Percentiles rank a stretch among this genome's conserved stretches.
Conservation (phyloP, 2,113 vertebrate species). For the Sander lucioperca region DNA sequence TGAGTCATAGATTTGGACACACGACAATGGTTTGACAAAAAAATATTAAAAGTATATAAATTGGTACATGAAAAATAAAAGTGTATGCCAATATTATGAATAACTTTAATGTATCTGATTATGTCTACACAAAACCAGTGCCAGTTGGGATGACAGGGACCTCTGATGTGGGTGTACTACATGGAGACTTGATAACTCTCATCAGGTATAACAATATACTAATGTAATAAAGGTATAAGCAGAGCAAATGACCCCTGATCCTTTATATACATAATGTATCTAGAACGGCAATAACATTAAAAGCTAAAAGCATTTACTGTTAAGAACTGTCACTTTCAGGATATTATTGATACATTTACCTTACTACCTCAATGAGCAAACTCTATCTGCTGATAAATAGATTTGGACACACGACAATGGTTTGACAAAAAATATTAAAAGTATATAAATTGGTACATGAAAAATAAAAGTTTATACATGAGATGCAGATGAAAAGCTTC, state of each 20-base stretch:
- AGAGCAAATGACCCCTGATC: not conserved
- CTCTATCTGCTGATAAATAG: too few relatives aligned
- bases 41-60: not conserved
- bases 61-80: not conserved
- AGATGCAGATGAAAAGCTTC: too few relatives aligned
- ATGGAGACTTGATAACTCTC: too few relatives aligned
- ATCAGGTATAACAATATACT: not conserved
- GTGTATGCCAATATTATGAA: not conserved
- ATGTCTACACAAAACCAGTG: too few relatives aligned
- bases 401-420: too few relatives aligned
- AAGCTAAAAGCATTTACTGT: not conserved
- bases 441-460: too few relatives aligned
- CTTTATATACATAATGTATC: not conserved
- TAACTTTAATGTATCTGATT: too few relatives aligned
- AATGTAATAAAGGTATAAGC: not conserved
- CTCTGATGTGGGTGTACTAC: too few relatives aligned
- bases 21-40: not conserved
- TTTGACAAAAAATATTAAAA: not conserved
- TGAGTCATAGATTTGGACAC: not conserved
- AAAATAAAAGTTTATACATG: not conserved
- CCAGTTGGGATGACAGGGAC: too few relatives aligned
- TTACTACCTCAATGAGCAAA: too few relatives aligned
- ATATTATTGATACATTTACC: conserved; percentile 1
- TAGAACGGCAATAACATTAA: not conserved
- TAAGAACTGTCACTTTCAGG: not conserved